Percentiles rank a stretch among this genome's conserved stretches.
These are phyloP conservation scores for Diploscapter pachys DNA, from an alignment of 1,140 invertebrate species.

Conservation along the genomic window DNA sequence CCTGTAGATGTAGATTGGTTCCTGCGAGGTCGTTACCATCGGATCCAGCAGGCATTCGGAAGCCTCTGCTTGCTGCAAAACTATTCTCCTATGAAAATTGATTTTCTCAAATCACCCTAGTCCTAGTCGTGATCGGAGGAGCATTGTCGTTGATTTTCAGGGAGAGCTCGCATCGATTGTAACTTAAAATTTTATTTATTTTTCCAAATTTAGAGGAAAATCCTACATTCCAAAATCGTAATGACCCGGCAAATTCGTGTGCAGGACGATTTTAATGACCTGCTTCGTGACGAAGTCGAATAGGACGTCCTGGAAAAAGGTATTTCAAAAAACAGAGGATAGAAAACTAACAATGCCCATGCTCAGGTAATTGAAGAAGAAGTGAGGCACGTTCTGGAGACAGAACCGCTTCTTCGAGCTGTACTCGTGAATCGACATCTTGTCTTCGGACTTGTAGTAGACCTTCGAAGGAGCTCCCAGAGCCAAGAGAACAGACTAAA, in stretches of 20 bases:
- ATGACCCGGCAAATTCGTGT: constrained; percentile 97
- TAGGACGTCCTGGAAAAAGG: constrained; percentile 77
- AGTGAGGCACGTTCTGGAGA: constrained; percentile 43
- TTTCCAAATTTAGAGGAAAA: no score
- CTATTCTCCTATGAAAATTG: no score
- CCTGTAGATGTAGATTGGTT: no score
- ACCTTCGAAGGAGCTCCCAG: constrained; percentile 51
- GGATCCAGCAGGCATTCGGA: no score
- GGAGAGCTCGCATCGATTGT: no score
- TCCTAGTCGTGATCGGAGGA: no score
- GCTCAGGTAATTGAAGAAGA: constrained; percentile 58
- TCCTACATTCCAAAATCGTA: constrained; percentile 95
- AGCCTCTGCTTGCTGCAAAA: no score
- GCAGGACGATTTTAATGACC: constrained; percentile 93
- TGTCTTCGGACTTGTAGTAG: constrained; percentile 58
- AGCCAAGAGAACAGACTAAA: constrained; percentile 25
- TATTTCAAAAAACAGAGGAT: not conserved
- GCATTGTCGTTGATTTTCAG: no score
- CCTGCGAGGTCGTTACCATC: no score
- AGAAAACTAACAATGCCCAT: constrained; percentile 51
- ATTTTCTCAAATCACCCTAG: no score
- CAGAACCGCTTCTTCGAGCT: constrained; percentile 23
- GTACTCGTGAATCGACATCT: constrained; percentile 54
- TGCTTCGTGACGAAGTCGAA: constrained; percentile 89
- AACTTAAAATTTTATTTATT: no score